phyloP scores from a whole-genome alignment of 2,888 invertebrate genomes.

The Micoletzkya japonica region DNA sequence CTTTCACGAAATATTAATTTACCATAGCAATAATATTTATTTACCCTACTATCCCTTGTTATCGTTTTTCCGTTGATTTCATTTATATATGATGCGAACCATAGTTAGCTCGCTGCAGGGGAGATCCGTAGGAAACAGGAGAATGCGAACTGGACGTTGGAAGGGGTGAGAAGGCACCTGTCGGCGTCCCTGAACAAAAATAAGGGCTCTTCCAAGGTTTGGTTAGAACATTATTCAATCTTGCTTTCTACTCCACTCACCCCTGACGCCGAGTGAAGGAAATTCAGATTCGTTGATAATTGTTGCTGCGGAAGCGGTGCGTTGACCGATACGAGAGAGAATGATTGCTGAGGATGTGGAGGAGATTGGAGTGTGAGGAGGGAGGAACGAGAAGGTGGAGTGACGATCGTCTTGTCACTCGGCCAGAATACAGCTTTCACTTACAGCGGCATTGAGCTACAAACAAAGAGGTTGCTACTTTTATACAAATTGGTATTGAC shows the following conservation, averaged over 20 bases:
- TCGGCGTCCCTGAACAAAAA: conserved; percentile 38
- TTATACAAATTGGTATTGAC: no score
- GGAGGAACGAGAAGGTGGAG: background rate
- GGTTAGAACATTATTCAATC: background rate
- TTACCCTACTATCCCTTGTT: no score
- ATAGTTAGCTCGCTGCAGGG: conserved; percentile 41
- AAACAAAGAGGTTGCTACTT: no score
- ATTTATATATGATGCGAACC: conserved; percentile 29
- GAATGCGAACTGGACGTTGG: conserved; percentile 51
- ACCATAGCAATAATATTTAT: no score
- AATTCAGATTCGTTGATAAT: conserved; percentile 59
- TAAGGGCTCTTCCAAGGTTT: background rate
- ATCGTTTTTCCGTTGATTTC: background rate
- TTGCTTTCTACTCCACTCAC: conserved; percentile 24
- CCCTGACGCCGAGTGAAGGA: conserved; percentile 56
- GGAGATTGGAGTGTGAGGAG: background rate
- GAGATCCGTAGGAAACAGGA: conserved; percentile 39
- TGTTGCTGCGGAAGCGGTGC: conserved; percentile 33
- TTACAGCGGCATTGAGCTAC: no score
- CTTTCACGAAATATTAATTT: no score
- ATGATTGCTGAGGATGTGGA: conserved; percentile 1
- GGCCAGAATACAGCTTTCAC: no score
- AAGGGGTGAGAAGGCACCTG: conserved; percentile 49
- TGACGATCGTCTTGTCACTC: no score
- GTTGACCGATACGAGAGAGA: conserved; percentile 21